phyloP scores from a whole-genome alignment of 2,113 vertebrate genomes.

The Proterorhinus semilunaris region DNA sequence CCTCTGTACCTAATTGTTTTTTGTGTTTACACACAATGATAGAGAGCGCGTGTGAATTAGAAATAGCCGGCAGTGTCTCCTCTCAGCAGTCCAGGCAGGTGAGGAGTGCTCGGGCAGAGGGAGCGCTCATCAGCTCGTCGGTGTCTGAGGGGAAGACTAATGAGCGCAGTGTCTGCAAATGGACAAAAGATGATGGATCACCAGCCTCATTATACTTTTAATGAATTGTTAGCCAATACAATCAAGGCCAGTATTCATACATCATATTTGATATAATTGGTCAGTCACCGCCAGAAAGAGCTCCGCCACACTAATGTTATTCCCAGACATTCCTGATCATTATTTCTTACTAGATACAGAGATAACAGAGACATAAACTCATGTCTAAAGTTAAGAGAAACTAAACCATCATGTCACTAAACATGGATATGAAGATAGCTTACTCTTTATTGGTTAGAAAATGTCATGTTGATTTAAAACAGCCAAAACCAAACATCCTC shows the following conservation, averaged over 20 bases:
- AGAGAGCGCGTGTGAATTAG: no score
- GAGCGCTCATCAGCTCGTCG: not conserved
- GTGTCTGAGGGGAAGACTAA: not conserved
- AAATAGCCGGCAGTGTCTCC: no score
- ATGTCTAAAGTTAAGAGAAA: no score
- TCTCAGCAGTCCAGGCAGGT: no score
- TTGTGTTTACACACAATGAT: no score
- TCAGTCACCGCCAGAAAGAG: not conserved
- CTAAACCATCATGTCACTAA: no score
- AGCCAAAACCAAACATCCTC: no score
- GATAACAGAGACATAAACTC: not conserved
- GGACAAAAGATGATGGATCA: not conserved
- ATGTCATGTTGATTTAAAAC: no score
- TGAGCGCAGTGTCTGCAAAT: not conserved
- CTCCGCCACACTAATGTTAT: not conserved
- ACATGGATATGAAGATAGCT: no score
- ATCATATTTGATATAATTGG: not conserved
- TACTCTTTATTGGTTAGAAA: no score
- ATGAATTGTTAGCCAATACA: constrained; percentile 10
- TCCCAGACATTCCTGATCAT: not conserved
- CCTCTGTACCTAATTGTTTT: no score
- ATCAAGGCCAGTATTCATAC: constrained; percentile 6
- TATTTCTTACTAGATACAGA: not conserved
- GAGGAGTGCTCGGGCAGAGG: no score
- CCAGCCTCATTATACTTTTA: not conserved